phyloP scores from a whole-genome alignment of 2,888 invertebrate genomes.

The Dermolepida albohirtum region DNA sequence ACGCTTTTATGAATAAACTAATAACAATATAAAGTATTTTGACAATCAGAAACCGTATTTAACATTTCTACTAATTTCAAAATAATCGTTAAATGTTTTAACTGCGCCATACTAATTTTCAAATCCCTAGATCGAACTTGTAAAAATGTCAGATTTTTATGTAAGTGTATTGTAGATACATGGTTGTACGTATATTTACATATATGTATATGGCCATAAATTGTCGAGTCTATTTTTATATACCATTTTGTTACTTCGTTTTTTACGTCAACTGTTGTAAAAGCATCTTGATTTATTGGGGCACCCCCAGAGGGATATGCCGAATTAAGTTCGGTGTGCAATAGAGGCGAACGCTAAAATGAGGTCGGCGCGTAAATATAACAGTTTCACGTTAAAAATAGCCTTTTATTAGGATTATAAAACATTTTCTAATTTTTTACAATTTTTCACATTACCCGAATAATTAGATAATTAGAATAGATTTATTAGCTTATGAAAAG shows the following conservation, averaged over 20 bases:
- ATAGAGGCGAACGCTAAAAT: constrained; percentile 21
- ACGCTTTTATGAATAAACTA: too few relatives aligned
- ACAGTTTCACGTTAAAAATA: constrained; percentile 21
- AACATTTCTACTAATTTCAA: too few relatives aligned
- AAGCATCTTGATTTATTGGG: constrained; percentile 37
- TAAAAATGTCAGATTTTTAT: too few relatives aligned
- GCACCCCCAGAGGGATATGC: constrained; percentile 8
- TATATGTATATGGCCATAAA: constrained; percentile 15
- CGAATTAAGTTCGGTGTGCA: constrained; percentile 27
- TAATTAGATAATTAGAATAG: too few relatives aligned
- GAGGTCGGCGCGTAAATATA: constrained; percentile 29
- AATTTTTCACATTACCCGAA: too few relatives aligned
- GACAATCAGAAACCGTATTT: background rate
- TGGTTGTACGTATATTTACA: background rate
- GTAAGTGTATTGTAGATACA: background rate
- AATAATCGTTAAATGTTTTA: too few relatives aligned
- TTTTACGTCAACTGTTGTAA: constrained; percentile 30
- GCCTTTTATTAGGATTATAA: background rate
- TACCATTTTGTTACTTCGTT: constrained; percentile 26
- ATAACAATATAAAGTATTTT: too few relatives aligned
- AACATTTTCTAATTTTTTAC: too few relatives aligned
- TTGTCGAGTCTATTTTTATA: constrained; percentile 17
- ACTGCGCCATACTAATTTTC: too few relatives aligned
- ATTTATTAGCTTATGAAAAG: too few relatives aligned
- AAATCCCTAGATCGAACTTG: too few relatives aligned